Evolutionary conservation across 2,888 invertebrate genomes (phyloP).

Genomic region (Eilema depressum): DNA sequence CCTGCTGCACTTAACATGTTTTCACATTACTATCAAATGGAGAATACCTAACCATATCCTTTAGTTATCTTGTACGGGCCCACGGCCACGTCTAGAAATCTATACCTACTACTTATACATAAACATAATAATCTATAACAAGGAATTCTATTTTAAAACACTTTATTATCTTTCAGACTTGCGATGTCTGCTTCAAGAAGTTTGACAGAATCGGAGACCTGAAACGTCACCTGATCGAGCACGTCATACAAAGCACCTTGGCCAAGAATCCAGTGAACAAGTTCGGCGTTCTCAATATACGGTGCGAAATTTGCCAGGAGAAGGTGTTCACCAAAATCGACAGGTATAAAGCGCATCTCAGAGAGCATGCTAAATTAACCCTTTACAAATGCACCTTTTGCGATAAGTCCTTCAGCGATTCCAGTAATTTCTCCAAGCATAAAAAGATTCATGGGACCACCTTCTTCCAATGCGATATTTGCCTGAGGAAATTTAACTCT

Average conservation of each 20-base stretch:
- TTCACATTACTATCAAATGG: too few species aligned
- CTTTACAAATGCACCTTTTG: slow-evolving; percentile 81
- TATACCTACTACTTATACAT: too few species aligned
- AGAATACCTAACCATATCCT: too few species aligned
- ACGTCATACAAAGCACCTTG: slow-evolving; percentile 75
- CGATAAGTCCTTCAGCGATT: slow-evolving; percentile 82
- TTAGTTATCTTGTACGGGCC: too few species aligned
- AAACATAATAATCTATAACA: too few species aligned
- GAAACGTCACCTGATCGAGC: slow-evolving; percentile 83
- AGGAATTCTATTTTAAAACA: neutral
- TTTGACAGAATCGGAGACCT: slow-evolving; percentile 80
- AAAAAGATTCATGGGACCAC: slow-evolving; percentile 80
- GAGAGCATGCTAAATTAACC: slow-evolving; percentile 82
- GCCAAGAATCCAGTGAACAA: slow-evolving; percentile 72
- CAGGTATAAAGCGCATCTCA: slow-evolving; percentile 79
- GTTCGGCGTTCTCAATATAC: slow-evolving; percentile 70
- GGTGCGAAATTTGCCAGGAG: slow-evolving; percentile 74
- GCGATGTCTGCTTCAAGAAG: slow-evolving; percentile 74
- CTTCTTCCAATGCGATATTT: slow-evolving; percentile 79
- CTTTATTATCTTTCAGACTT: slow-evolving; percentile 65
- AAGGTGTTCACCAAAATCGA: slow-evolving; percentile 75
- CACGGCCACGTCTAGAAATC: too few species aligned
- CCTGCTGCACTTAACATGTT: too few species aligned
- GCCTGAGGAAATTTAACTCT: slow-evolving; percentile 81
- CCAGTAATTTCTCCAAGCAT: slow-evolving; percentile 84